Evolutionary conservation across 2,888 invertebrate genomes (phyloP).

Genomic region (Lymantria dispar): DNA sequence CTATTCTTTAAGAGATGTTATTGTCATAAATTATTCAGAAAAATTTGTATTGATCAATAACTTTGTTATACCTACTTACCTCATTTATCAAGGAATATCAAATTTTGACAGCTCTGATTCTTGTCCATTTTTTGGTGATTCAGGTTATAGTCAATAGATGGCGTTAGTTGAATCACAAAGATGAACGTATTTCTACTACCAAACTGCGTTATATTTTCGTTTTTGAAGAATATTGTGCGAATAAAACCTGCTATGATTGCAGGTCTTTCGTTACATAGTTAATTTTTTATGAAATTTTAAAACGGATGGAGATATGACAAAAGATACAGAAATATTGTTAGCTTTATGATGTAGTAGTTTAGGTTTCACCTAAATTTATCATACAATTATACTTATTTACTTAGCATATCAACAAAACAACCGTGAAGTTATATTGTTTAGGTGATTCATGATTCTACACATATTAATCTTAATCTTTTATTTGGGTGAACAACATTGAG

Average conservation of each 20-base stretch:
- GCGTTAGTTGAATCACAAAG: constrained; percentile 11
- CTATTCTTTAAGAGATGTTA: background rate
- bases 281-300: no score
- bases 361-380: no score
- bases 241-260: background rate
- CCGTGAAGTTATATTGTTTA: no score
- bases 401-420: no score
- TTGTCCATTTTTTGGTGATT: background rate
- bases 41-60: background rate
- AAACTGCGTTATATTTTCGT: background rate
- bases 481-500: no score
- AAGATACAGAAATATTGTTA: no score
- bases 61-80: background rate
- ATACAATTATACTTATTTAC: no score
- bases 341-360: no score
- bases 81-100: background rate
- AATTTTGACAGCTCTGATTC: constrained; percentile 2
- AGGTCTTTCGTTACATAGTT: no score
- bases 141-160: constrained; percentile 30
- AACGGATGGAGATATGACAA: no score
- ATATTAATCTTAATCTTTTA: no score
- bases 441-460: no score
- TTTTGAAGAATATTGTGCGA: background rate
- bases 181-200: background rate
- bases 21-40: background rate